Percentiles rank a stretch among this genome's conserved stretches.
phyloP scores from a whole-genome alignment of 2,888 invertebrate genomes.

The Plebejus argus region DNA sequence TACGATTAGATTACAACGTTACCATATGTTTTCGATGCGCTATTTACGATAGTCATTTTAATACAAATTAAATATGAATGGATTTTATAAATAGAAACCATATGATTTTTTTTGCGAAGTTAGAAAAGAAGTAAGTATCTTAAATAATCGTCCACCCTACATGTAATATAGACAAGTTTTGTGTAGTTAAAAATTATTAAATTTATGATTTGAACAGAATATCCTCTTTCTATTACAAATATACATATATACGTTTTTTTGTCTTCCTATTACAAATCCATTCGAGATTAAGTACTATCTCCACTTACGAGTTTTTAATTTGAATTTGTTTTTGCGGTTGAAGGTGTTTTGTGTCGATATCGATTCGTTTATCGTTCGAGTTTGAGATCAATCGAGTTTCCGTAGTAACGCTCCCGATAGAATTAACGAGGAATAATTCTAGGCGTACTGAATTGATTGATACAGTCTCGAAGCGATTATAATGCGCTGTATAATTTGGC shows the following conservation, averaged over 20 bases:
- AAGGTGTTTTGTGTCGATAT: not conserved
- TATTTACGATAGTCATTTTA: not conserved
- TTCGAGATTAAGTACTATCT: not conserved
- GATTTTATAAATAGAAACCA: too few species aligned
- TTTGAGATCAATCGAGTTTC: conserved; percentile 23
- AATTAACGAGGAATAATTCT: conserved; percentile 37
- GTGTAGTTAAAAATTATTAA: too few species aligned
- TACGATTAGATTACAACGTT: conserved; percentile 35
- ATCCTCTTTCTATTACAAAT: too few species aligned
- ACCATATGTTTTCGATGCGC: conserved; percentile 28
- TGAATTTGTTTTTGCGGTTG: not conserved
- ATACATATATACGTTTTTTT: too few species aligned
- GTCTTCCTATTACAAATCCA: too few species aligned
- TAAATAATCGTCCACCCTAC: too few species aligned
- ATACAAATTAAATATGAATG: not conserved
- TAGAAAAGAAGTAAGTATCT: too few species aligned
- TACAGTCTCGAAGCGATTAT: conserved; percentile 49
- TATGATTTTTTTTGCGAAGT: too few species aligned
- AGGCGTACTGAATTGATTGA: conserved; percentile 50
- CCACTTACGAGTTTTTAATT: too few species aligned
- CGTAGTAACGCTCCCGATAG: conserved; percentile 32
- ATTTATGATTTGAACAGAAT: too few species aligned
- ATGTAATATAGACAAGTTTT: too few species aligned
- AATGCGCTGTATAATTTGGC: conserved; percentile 54
- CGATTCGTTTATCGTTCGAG: not conserved